phyloP scores from a whole-genome alignment of 2,113 vertebrate genomes.

The Mesocricetus auratus region DNA sequence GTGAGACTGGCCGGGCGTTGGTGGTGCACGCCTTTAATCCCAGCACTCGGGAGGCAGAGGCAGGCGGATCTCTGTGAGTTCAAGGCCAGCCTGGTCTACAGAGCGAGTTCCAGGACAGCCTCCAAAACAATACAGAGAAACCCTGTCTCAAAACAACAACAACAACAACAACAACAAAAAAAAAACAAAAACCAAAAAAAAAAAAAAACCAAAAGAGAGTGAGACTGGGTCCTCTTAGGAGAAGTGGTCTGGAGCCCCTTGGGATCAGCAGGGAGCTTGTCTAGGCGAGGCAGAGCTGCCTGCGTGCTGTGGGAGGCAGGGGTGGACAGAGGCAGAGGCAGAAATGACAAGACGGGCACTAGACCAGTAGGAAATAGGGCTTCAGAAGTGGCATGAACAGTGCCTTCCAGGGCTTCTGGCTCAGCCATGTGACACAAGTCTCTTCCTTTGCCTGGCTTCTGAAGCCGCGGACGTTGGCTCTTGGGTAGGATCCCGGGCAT shows the following conservation, averaged over 20 bases:
- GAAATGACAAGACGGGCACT: not conserved
- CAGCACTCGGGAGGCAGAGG: no score
- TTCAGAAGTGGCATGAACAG: not conserved
- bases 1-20: no score
- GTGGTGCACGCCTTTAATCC: no score
- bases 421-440: not conserved
- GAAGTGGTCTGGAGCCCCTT: not conserved
- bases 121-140: no score
- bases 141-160: no score
- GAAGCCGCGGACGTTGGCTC: accelerated
- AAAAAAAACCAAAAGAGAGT: no score
- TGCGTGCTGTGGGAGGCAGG: not conserved
- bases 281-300: not conserved
- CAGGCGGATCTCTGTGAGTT: no score
- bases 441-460: not conserved
- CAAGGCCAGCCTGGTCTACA: no score
- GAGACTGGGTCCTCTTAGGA: accelerated
- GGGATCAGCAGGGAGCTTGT: no score
- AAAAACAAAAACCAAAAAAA: no score
- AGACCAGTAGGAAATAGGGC: not conserved
- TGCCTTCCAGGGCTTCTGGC: not conserved
- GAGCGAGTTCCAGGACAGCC: no score
- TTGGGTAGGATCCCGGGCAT: not conserved
- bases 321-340: not conserved
- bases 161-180: no score